Percentiles rank a stretch among this genome's conserved stretches.
phyloP scores from a whole-genome alignment of 2,797 vertebrate species.

The Lophotriccus pileatus region DNA sequence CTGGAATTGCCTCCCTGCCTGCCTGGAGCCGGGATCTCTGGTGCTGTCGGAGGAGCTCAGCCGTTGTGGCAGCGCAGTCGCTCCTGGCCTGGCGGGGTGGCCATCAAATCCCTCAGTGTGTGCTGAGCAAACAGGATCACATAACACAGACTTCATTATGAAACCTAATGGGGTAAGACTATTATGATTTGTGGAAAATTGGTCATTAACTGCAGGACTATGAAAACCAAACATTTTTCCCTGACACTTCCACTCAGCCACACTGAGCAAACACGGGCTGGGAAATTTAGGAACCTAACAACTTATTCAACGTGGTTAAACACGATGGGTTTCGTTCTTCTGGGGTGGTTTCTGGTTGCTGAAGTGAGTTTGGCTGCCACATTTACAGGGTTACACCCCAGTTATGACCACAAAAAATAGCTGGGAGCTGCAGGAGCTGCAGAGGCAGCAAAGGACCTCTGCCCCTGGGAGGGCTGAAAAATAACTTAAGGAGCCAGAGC shows the following conservation, averaged over 20 bases:
- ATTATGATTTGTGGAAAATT: constrained; percentile 60
- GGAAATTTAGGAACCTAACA: neutral
- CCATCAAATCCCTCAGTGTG: neutral
- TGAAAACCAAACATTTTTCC: constrained; percentile 33
- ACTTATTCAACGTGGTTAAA: neutral
- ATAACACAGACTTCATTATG: neutral
- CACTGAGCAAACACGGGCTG: neutral
- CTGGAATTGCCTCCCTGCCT: neutral
- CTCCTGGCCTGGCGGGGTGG: neutral
- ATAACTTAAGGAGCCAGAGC: accelerated
- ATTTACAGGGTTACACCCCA: accelerated
- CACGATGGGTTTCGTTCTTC: accelerated
- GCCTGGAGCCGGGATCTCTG: accelerated
- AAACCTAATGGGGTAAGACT: constrained; percentile 45
- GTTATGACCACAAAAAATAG: accelerated
- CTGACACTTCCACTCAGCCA: neutral
- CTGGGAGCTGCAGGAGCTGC: neutral
- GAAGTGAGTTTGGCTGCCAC: neutral
- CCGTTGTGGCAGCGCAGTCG: neutral
- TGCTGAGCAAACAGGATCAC: constrained; percentile 21
- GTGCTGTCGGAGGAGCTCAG: neutral
- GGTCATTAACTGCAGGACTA: constrained; percentile 22
- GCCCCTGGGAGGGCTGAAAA: neutral
- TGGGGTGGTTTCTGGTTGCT: neutral
- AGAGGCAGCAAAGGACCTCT: neutral